phyloP scores from a whole-genome alignment of 2,797 vertebrate species.

The Botia almorhae region DNA sequence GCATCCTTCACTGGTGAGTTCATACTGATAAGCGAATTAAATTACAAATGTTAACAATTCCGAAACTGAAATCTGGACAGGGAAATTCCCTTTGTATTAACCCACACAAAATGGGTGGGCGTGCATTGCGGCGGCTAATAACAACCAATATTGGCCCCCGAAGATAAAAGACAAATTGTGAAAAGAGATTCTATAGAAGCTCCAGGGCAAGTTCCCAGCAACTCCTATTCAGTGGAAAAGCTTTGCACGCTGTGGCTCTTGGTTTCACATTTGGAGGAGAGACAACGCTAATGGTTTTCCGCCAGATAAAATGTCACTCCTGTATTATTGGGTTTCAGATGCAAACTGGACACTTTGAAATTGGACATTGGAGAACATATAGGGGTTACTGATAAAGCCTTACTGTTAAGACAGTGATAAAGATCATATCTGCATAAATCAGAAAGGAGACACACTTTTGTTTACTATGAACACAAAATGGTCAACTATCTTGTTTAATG shows the following conservation, averaged over 20 bases:
- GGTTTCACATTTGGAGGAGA: constrained; percentile 7
- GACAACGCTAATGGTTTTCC: constrained; percentile 17
- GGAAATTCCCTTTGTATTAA: background rate
- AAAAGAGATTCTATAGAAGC: constrained; percentile 24
- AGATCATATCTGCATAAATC: background rate
- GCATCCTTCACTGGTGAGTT: background rate
- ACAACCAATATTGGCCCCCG: background rate
- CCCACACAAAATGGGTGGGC: constrained; percentile 1
- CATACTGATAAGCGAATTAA: background rate
- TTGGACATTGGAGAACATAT: background rate
- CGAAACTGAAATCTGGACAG: background rate
- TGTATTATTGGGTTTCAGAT: constrained; percentile 24
- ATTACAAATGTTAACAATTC: background rate
- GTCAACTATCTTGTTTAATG: background rate
- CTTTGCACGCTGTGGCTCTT: background rate
- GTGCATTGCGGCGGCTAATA: background rate
- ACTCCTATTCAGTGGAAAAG: constrained; percentile 4
- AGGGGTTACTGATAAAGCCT: constrained; percentile 27
- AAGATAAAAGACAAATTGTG: background rate
- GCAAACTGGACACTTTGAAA: constrained; percentile 23
- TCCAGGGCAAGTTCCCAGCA: constrained; percentile 11
- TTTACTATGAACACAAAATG: constrained; percentile 22
- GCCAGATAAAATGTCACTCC: constrained; percentile 35
- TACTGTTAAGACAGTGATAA: constrained; percentile 23
- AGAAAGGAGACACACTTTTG: constrained; percentile 36